Evolutionary conservation across 2,888 invertebrate genomes (phyloP), one percentile per base, ranked within the genome.

Genomic region (Blastobasis lacticolella): DNA sequence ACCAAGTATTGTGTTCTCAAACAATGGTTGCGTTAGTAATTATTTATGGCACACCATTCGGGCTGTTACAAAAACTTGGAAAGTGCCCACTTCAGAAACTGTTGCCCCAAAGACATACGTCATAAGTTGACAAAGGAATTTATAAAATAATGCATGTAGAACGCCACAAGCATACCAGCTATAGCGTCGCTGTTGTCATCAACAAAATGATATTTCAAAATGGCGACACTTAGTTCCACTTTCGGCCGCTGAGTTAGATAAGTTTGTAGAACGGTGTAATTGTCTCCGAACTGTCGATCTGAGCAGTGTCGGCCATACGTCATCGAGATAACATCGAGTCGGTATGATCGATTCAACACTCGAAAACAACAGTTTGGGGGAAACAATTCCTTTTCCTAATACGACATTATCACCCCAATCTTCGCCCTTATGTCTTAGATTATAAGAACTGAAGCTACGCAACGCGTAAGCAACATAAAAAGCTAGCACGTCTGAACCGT

Each of bases 261-360:
- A 23, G 23, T 23, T 23, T 23, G 23, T 23, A 23, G 23, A 1
- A 23, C 23, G 1, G 23, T 23, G 23, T 40, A 40, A 8, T 40
- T 9, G 42, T 42, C 48, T 50, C 45, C 45, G 41, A 37, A 47
- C 52, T 54, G 55, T 54, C 60, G 59, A 61, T 65, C 66, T 63
- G 58, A 49, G 45, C 48, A 61, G 62, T 61, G 66, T 63, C 63
- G 63, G 58, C 65, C 60, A 70, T 68, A 59, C 66, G 65, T 73
- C 73, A 68, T 58, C 1, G 10, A 38, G 74, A 75, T 74, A 72
- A 63, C 59, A 74, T 74, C 75, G 50, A 49, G 46, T 59, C 10
- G 9, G 42, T 60, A 58, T 63, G 65, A 65, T 62, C 57, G 65
- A 66, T 66, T 54, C 53, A 49, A 55, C 57, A 52, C 52, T 55